Conservation (phyloP, 1,140 invertebrate species). For the Notospermus geniculatus region DNA sequence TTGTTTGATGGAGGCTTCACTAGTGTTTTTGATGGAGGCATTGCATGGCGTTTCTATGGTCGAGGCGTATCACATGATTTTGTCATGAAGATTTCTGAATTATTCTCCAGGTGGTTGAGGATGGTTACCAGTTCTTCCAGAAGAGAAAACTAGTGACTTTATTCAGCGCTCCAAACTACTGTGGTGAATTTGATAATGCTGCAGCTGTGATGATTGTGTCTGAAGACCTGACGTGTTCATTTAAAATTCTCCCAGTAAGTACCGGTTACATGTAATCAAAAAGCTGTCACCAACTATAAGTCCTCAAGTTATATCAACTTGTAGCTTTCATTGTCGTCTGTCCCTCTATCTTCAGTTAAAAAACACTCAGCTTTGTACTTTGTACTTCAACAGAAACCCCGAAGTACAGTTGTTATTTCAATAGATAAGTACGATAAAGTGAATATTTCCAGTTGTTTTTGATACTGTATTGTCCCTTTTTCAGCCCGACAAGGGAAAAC, state of each 20-base stretch:
- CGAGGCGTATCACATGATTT: too few species aligned
- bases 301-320: too few species aligned
- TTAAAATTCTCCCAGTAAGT: conserved; percentile 54
- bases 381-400: too few species aligned
- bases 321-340: too few species aligned
- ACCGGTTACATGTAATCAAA: neutral
- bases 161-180: conserved; percentile 69
- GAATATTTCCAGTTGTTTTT: neutral
- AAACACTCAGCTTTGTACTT: too few species aligned
- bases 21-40: too few species aligned
- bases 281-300: neutral
- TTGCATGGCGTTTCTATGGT: too few species aligned
- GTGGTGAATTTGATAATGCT: conserved; percentile 80
- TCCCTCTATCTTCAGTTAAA: too few species aligned
- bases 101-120: conserved; percentile 67
- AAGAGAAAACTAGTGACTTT: conserved; percentile 54
- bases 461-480: conserved; percentile 12
- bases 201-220: conserved; percentile 84
- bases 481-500: conserved; percentile 26
- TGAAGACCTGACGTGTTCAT: conserved; percentile 77
- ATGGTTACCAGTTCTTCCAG: conserved; percentile 56
- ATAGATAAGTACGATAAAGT: neutral
- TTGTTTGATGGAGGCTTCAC: too few species aligned
- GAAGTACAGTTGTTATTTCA: neutral
- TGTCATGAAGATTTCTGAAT: neutral